Percentiles rank a stretch among this genome's conserved stretches.
phyloP scores from a whole-genome alignment of 2,888 invertebrate genomes.

The Bugulina stolonifera region DNA sequence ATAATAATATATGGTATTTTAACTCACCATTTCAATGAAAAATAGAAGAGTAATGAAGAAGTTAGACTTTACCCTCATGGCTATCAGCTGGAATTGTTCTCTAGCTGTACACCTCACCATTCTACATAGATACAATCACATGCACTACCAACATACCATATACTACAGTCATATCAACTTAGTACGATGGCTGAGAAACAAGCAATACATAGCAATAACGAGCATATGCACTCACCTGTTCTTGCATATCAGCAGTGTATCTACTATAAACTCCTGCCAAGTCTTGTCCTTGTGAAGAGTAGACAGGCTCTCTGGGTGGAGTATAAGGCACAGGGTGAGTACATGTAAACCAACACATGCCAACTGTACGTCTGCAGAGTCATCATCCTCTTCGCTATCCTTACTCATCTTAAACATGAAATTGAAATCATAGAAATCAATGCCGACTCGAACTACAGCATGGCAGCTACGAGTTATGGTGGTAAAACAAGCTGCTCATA shows the following conservation, averaged over 20 bases:
- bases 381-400: slow-evolving; percentile 30
- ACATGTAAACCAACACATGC: slow-evolving; percentile 90
- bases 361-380: slow-evolving; percentile 57
- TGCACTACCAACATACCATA: too few species aligned
- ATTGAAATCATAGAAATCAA: too few species aligned
- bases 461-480: too few species aligned
- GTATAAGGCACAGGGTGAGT: slow-evolving; percentile 77
- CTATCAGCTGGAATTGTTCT: slow-evolving; percentile 77
- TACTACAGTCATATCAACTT: too few species aligned
- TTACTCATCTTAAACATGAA: slow-evolving; percentile 14
- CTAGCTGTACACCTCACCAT: slow-evolving; percentile 71
- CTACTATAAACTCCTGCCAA: slow-evolving; percentile 84
- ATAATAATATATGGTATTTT: too few species aligned
- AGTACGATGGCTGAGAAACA: too few species aligned
- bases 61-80: slow-evolving; percentile 69
- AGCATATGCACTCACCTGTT: slow-evolving; percentile 51
- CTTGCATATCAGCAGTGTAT: slow-evolving; percentile 77
- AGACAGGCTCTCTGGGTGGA: slow-evolving; percentile 81
- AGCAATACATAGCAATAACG: too few species aligned
- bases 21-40: slow-evolving; percentile 36
- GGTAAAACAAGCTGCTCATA: too few species aligned
- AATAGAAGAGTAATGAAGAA: slow-evolving; percentile 66
- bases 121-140: too few species aligned
- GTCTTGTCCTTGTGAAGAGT: slow-evolving; percentile 71
- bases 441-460: too few species aligned